Base-by-base conservation (phyloP, 2,888 invertebrate genomes). In the Temnothorax ravouxi region DNA sequence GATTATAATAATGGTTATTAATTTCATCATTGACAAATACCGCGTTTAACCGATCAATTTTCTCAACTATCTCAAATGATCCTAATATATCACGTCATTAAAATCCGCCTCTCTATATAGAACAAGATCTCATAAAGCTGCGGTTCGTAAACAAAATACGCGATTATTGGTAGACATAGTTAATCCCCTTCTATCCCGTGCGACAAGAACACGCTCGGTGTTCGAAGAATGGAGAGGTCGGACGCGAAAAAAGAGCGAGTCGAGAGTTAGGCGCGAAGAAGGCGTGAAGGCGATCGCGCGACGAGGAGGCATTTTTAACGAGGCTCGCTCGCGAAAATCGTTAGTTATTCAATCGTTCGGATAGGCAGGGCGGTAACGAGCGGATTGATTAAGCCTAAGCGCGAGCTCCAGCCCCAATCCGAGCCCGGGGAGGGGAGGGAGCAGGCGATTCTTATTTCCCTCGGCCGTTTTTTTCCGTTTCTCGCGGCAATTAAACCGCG, bases 221-320 rank as follows among this genome's bases (percentile, higher is more conserved):
- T 21, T 47, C 13, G 59, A 38, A 50, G 38, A 50, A 47, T 8
- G 34, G 18, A 67, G 13, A 66, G 56, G 52, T 56, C 25, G 54
- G 9, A n/a, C 21, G 67, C 29, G 25, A 69, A n/a, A 69, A 69
- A 54, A 79, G 85, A 67, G 83, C 69, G 56, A 50, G 50, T 67
- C 59, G 11, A 64, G 67, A 76, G 74, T 66, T 13, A 44, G 64
- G 50, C 21, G 62, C 41, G 47, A 61, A 41, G 29, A 84, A 29
- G 29, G 18, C 56, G 21, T 25, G 64, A 64, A 66, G 44, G 84
- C 77, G 86, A 82, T 83, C 85, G 80, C 81, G 88, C 66, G 52
- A 50, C 61, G 86, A 83, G 85, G 88, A 91, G 87, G 92, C 89
- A 91, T 92, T 92, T 92, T 92, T 91, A 92, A 92, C 91, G 91